Conservation (phyloP, 2,113 vertebrate species). For the Vulpes ferrilata region DNA sequence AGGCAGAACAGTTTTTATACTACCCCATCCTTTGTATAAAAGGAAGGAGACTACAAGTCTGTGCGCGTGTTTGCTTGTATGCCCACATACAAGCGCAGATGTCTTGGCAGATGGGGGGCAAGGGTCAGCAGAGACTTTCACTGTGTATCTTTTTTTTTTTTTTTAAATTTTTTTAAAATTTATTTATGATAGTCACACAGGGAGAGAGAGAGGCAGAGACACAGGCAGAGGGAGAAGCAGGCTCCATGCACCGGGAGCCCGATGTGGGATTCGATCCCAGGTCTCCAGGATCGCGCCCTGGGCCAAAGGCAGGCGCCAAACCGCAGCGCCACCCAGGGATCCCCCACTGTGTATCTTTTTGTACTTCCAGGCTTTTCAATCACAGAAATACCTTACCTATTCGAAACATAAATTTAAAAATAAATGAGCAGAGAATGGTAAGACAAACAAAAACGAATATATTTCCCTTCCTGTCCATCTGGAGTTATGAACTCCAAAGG, state of each 20-base stretch:
- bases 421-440: slow-evolving; percentile 16
- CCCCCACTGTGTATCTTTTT: background rate
- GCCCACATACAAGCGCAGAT: slow-evolving; percentile 11
- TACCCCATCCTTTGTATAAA: background rate
- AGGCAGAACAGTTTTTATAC: slow-evolving; percentile 34
- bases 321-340: too few relatives aligned
- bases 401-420: too few relatives aligned
- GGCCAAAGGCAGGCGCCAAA: too few relatives aligned
- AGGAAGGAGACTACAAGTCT: background rate
- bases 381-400: background rate
- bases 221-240: too few relatives aligned
- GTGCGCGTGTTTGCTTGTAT: slow-evolving; percentile 12
- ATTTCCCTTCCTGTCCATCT: background rate
- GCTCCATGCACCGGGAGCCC: too few relatives aligned
- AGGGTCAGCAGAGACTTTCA: background rate
- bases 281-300: too few relatives aligned
- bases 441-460: slow-evolving; percentile 41
- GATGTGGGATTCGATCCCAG: too few relatives aligned
- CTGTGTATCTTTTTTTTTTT: background rate
- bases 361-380: slow-evolving; percentile 39
- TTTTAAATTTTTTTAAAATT: too few relatives aligned
- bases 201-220: too few relatives aligned
- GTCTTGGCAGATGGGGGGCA: slow-evolving; percentile 22
- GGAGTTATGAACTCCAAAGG: slow-evolving; percentile 20
- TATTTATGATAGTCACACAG: too few relatives aligned